Percentiles rank a stretch among this genome's conserved stretches.
Conservation (phyloP, 2,888 invertebrate species). For the Raillietiella orientalis region DNA sequence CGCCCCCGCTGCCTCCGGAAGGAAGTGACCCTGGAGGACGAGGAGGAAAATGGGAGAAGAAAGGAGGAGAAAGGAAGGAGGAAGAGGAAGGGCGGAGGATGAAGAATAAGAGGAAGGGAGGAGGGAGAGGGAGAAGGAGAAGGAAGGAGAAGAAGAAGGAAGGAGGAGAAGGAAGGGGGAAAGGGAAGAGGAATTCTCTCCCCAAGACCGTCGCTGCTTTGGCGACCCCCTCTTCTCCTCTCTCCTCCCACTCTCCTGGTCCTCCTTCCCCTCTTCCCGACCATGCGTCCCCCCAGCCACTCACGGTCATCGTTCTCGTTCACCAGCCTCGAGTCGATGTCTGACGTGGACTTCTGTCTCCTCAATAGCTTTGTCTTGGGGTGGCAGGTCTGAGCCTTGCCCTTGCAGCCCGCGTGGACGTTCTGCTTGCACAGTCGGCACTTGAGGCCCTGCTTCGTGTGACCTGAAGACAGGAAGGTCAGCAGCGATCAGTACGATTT, state of each 20-base stretch:
- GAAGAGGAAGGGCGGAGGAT: constrained; percentile 26
- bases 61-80: constrained; percentile 7
- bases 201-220: no score
- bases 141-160: constrained; percentile 4
- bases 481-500: no score
- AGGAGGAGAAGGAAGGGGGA: constrained; percentile 3
- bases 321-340: constrained; percentile 12
- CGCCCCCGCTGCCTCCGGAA: no score
- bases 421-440: constrained; percentile 72
- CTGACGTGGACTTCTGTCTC: constrained; percentile 56
- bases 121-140: constrained; percentile 13
- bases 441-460: constrained; percentile 60
- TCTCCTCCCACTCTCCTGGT: background rate
- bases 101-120: constrained; percentile 39
- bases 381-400: constrained; percentile 47
- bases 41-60: constrained; percentile 4
- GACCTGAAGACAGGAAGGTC: constrained; percentile 22
- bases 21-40: no score
- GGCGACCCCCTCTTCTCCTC: constrained; percentile 4
- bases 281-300: background rate
- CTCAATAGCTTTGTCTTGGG: constrained; percentile 49
- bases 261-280: background rate
- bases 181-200: no score
- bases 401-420: constrained; percentile 52
- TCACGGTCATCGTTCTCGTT: constrained; percentile 9